These are phyloP conservation scores for Pachliopta kotzebuea DNA, from an alignment of 2,888 invertebrate genomes.

Conservation along the genomic window DNA sequence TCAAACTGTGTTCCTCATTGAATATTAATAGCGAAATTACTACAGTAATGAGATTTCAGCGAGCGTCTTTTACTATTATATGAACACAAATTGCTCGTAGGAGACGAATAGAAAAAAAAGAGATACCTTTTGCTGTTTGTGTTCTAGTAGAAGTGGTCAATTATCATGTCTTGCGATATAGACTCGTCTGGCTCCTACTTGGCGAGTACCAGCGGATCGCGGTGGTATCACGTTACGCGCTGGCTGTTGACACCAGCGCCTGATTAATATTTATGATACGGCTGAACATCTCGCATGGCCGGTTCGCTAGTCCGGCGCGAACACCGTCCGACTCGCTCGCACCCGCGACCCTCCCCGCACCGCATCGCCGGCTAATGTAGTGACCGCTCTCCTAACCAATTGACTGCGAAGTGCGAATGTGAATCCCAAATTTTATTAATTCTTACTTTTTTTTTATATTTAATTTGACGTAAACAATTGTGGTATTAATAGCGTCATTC, in stretches of 20 bases:
- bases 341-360: constrained; percentile 42
- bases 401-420: constrained; percentile 72
- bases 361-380: constrained; percentile 54
- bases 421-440: constrained; percentile 73
- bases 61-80: too few relatives aligned
- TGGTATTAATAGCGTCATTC: constrained; percentile 38
- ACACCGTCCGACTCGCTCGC: constrained; percentile 66
- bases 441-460: constrained; percentile 57
- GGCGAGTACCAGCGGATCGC: constrained; percentile 70
- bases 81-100: too few relatives aligned
- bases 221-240: constrained; percentile 76
- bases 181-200: constrained; percentile 52
- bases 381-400: constrained; percentile 64
- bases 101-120: too few relatives aligned
- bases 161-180: constrained; percentile 41
- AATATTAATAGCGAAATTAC: too few relatives aligned
- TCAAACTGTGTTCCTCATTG: too few relatives aligned
- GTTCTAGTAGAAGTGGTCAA: constrained; percentile 35
- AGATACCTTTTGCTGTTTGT: background rate
- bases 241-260: constrained; percentile 81
- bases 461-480: constrained; percentile 43
- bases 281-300: constrained; percentile 80
- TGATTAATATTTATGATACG: constrained; percentile 81
- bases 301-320: constrained; percentile 72
- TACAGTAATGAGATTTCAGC: too few relatives aligned